Percentiles rank a stretch among this genome's conserved stretches.
phyloP scores from a whole-genome alignment of 1,140 invertebrate genomes.

The Drosophila parvula region DNA sequence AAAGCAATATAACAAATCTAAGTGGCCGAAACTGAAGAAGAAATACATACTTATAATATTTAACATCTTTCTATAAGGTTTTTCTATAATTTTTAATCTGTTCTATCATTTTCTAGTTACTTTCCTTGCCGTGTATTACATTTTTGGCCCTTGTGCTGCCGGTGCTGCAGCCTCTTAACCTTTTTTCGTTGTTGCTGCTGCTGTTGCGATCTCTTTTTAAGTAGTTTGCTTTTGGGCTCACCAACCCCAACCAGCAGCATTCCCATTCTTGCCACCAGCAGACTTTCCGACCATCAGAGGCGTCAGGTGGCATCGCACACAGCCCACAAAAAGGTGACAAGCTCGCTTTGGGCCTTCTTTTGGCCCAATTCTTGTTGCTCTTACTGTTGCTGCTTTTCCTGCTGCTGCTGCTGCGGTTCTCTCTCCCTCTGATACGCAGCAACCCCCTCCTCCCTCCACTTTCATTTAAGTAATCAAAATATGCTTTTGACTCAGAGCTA shows the following conservation, averaged over 20 bases:
- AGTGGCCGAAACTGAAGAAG: too few relatives aligned
- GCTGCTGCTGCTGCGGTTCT: slow-evolving; percentile 18
- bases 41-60: too few relatives aligned
- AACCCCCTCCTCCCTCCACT: slow-evolving; percentile 24
- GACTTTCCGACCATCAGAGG: neutral
- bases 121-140: slow-evolving; percentile 2
- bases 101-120: too few relatives aligned
- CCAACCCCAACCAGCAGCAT: neutral
- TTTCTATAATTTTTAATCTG: neutral
- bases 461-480: slow-evolving; percentile 83
- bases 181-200: slow-evolving; percentile 57
- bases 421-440: neutral
- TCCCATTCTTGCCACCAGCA: neutral
- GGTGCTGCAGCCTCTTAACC: slow-evolving; percentile 76
- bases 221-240: slow-evolving; percentile 77
- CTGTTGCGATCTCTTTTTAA: slow-evolving; percentile 76
- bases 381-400: slow-evolving; percentile 22
- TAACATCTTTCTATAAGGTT: neutral
- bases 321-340: slow-evolving; percentile 66
- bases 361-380: slow-evolving; percentile 38
- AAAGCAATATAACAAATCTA: too few relatives aligned
- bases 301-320: slow-evolving; percentile 32
- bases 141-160: slow-evolving; percentile 13
- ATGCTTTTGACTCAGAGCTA: slow-evolving; percentile 78
- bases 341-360: slow-evolving; percentile 58